phyloP scores from a whole-genome alignment of 2,888 invertebrate genomes.

The Nipponacmea schrenckii region DNA sequence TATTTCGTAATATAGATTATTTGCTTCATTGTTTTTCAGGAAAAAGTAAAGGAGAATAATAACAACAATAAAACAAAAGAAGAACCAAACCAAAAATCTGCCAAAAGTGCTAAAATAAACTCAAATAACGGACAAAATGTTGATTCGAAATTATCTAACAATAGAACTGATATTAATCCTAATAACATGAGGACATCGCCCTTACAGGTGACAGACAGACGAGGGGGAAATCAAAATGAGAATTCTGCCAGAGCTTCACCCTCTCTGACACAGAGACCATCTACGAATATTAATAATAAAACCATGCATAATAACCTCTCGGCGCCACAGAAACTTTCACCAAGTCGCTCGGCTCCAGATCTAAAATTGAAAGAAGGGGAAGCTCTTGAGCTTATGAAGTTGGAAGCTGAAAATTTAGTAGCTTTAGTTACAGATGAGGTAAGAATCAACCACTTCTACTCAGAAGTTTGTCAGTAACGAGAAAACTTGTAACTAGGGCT shows the following conservation, averaged over 20 bases:
- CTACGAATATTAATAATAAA: not conserved
- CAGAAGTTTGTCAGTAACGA: no score
- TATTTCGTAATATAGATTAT: no score
- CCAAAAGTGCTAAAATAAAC: conserved; percentile 14
- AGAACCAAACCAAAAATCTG: conserved; percentile 14
- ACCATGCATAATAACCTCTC: not conserved
- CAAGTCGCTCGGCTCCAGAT: not conserved
- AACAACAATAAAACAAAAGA: conserved; percentile 21
- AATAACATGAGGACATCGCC: no score
- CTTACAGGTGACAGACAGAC: no score
- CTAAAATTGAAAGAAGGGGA: conserved; percentile 34
- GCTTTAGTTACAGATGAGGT: conserved; percentile 82
- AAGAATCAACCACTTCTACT: conserved; percentile 50
- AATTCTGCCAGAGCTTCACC: not conserved
- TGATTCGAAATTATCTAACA: conserved; percentile 10
- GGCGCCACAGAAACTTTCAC: not conserved
- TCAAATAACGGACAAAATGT: conserved; percentile 11
- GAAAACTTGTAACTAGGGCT: no score
- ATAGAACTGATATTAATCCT: not conserved
- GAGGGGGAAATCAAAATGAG: no score
- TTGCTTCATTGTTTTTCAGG: not conserved
- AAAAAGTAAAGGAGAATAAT: not conserved
- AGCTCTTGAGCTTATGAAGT: conserved; percentile 57
- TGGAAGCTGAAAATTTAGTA: conserved; percentile 78
- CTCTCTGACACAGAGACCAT: not conserved